Conservation (phyloP, 2,113 vertebrate genomes). For the Panthera uncia region DNA sequence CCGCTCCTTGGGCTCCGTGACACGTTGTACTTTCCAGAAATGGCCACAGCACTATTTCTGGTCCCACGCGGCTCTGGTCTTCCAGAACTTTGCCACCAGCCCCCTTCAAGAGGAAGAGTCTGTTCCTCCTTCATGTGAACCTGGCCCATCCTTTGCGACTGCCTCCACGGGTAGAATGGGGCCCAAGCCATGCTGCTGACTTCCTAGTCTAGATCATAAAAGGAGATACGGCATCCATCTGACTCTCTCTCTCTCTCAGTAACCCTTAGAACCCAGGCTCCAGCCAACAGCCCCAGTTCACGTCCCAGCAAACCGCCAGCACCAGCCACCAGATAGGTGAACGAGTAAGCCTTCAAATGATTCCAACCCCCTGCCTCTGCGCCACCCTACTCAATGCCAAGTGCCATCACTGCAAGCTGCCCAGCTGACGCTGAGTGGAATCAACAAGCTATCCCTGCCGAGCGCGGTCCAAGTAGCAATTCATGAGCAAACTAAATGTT, state of each 20-base stretch:
- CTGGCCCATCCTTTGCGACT: background rate
- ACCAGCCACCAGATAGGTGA: background rate
- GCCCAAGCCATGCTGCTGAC: background rate
- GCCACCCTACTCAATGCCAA: background rate
- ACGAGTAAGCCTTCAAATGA: background rate
- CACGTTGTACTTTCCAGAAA: slow-evolving; percentile 14
- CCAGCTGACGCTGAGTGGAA: background rate
- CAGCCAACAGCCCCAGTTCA: background rate
- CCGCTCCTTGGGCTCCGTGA: background rate
- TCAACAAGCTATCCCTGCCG: background rate
- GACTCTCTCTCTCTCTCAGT: background rate
- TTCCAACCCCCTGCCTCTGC: background rate
- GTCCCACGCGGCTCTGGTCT: background rate
- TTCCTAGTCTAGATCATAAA: background rate
- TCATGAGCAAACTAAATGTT: background rate
- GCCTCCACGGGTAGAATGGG: background rate
- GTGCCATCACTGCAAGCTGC: background rate
- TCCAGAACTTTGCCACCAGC: background rate
- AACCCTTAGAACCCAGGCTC: background rate
- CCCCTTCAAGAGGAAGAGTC: background rate
- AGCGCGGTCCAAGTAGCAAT: background rate
- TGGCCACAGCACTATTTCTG: background rate
- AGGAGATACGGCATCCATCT: background rate
- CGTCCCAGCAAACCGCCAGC: background rate
- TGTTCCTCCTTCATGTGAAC: background rate